phyloP scores from a whole-genome alignment of 1,140 invertebrate genomes.

The Drosophila repletoides region DNA sequence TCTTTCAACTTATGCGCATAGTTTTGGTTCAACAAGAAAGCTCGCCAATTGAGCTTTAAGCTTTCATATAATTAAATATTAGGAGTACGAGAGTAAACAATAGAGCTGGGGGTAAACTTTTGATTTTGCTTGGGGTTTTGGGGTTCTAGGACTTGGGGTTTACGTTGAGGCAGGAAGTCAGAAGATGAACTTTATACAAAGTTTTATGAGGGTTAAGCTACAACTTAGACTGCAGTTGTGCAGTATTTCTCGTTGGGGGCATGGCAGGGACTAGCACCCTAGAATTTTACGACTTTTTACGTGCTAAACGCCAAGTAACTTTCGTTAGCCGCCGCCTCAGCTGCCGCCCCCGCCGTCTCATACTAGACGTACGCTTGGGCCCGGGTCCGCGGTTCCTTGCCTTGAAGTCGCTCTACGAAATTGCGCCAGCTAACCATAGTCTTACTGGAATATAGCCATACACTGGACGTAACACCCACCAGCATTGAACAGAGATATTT shows the following conservation, averaged over 20 bases:
- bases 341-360: slow-evolving; percentile 54
- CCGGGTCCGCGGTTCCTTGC: slow-evolving; percentile 82
- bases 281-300: slow-evolving; percentile 34
- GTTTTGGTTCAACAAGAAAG: slow-evolving; percentile 79
- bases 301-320: slow-evolving; percentile 74
- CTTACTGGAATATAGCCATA: slow-evolving; percentile 99
- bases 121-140: slow-evolving; percentile 41
- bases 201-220: slow-evolving; percentile 35
- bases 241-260: slow-evolving; percentile 1
- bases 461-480: slow-evolving; percentile 97
- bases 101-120: slow-evolving; percentile 57
- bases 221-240: slow-evolving; percentile 59
- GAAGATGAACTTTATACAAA: slow-evolving; percentile 70
- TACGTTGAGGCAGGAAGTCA: too few relatives aligned
- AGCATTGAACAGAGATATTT: slow-evolving; percentile 98
- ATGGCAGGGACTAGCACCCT: background rate
- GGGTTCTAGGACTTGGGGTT: too few relatives aligned
- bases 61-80: slow-evolving; percentile 44
- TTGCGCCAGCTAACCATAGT: slow-evolving; percentile 96
- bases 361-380: slow-evolving; percentile 82
- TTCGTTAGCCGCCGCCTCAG: slow-evolving; percentile 63
- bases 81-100: too few relatives aligned
- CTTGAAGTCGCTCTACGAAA: slow-evolving; percentile 90
- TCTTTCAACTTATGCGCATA: slow-evolving; percentile 58
- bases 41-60: slow-evolving; percentile 10